These are phyloP conservation scores for Aphis craccivora DNA, from an alignment of 1,140 invertebrate species.

Conservation along the genomic window DNA sequence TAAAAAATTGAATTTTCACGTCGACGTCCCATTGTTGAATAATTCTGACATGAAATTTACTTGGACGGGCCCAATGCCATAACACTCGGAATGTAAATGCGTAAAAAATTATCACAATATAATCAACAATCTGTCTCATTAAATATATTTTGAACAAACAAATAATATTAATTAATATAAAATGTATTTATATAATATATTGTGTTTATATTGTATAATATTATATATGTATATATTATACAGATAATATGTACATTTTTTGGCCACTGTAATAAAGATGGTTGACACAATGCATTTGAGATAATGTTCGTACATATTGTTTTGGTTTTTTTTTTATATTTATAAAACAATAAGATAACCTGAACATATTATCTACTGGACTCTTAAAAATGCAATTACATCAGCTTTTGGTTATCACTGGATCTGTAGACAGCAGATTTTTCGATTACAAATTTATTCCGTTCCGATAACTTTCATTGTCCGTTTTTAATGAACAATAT, in stretches of 20 bases:
- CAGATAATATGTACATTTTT: not conserved
- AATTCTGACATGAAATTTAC: not conserved
- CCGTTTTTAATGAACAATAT: not conserved
- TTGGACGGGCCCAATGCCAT: not conserved
- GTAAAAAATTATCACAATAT: not conserved
- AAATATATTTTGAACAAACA: not conserved
- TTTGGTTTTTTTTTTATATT: not conserved
- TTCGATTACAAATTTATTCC: not conserved
- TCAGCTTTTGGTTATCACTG: not conserved
- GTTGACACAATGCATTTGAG: not conserved
- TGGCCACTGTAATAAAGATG: not conserved
- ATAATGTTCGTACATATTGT: not conserved
- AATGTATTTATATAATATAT: not conserved
- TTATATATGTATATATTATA: no score
- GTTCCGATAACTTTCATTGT: not conserved
- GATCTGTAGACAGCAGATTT: not conserved
- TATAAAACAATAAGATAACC: not conserved
- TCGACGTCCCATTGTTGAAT: not conserved
- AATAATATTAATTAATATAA: not conserved
- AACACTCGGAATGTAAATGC: not conserved
- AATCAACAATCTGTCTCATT: not conserved
- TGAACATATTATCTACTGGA: not conserved
- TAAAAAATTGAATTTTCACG: slow-evolving; percentile 12
- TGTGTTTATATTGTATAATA: not conserved
- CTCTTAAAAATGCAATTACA: not conserved